Base-by-base conservation (phyloP, 2,113 vertebrate genomes). In the Cavia porcellus region DNA sequence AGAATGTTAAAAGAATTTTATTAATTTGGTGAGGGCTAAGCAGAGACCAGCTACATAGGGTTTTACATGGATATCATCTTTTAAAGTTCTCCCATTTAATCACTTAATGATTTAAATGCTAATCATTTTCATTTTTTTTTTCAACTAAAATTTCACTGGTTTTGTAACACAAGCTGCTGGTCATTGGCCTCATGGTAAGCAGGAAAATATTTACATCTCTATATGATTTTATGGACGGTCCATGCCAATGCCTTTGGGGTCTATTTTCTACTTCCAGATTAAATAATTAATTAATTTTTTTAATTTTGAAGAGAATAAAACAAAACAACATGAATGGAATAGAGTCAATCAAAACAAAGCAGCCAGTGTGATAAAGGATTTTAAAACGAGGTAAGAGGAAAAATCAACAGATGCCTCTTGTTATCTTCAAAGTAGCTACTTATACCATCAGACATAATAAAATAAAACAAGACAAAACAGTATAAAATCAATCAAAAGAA, bases 1-100 rank as follows among this genome's bases (percentile, higher is more conserved):
- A 90, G 80, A 64, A 95, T 83, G 59, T 64, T 96, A 93, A 96
- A 80, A 93, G 52, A 15, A 50, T 95, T 95, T 93, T 95, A 90
- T 90, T 96, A 92, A 96, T 83, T n/a, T 94, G 38, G 8, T 55
- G 66, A 45, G n/a, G 17, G 52, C 35, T 55, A 96, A 92, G 88
- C 24, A 47, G 28, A 86, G 84, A 52, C 50, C 61, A 77, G 2
- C 77, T 55, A 0, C 70, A 38, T 10, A 68, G 50, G 52, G 50
- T 28, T 90, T 86, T 96, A 83, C 79, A 70, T 89, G 42, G 66
- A 7, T 61, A 66, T 2, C 24, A 55, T 85, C 45, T 86, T 90
- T 90, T 55, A 89, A 95, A 66, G 3, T 70, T 85, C 8, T 95
- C 42, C 59, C 35, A n/a, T 86, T 87, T 45, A 30, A 61, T 61